Percentiles rank a stretch among this genome's conserved stretches.
Evolutionary conservation across 2,888 invertebrate genomes (phyloP).

Genomic region (Globia sparganii): DNA sequence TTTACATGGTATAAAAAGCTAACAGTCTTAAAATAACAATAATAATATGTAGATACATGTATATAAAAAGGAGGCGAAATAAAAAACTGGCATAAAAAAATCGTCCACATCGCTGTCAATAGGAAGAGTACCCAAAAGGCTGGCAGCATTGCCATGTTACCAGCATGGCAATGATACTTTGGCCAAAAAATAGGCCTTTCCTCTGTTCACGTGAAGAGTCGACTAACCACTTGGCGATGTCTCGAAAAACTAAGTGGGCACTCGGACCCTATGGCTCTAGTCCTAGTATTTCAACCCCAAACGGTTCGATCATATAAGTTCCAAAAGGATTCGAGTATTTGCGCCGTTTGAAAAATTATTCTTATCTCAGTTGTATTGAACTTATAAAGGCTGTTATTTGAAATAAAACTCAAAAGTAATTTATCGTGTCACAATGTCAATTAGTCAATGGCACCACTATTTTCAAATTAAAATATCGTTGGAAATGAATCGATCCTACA

Average conservation of each 20-base stretch:
- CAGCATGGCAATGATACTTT: too few relatives aligned
- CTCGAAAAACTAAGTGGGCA: background rate
- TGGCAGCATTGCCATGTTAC: background rate
- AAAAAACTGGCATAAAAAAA: background rate
- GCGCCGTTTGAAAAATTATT: background rate
- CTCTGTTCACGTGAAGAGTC: background rate
- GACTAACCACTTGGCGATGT: background rate
- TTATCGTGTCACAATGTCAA: background rate
- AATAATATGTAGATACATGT: background rate
- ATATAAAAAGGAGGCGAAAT: background rate
- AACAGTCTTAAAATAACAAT: background rate
- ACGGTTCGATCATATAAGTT: background rate
- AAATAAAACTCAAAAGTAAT: background rate
- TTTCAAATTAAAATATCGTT: conserved; percentile 34
- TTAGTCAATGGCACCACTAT: background rate
- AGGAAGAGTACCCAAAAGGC: background rate
- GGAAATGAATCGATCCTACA: conserved; percentile 32
- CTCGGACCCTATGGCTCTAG: background rate
- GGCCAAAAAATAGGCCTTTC: background rate
- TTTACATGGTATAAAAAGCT: background rate
- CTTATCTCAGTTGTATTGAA: background rate
- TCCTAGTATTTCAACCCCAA: background rate
- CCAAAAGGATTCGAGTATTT: background rate
- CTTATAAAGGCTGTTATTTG: background rate
- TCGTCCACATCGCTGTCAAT: background rate